A percentile compares a stretch with the other conserved stretches of the same genome.
phyloP scores from a whole-genome alignment of 2,113 vertebrate species.

The Malurus alboscapulatus region DNA sequence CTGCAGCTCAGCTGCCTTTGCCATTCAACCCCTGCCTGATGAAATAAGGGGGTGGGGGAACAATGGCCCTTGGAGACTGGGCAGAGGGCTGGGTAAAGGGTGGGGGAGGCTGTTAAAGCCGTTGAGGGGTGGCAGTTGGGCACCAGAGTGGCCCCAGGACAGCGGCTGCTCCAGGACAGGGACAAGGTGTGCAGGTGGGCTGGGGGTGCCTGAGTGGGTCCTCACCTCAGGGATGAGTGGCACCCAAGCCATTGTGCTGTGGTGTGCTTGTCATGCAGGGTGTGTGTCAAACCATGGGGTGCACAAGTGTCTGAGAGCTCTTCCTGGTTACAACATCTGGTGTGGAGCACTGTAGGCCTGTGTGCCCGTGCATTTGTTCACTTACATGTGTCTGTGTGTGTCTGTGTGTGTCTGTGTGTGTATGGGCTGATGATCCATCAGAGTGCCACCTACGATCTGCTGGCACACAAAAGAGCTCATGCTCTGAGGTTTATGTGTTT shows the following conservation, averaged over 20 bases:
- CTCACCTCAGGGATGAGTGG: neutral
- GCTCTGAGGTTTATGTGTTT: neutral
- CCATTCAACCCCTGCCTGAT: accelerated
- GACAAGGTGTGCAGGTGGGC: accelerated
- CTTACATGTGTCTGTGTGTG: accelerated
- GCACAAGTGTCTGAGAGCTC: accelerated
- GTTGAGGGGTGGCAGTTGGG: neutral
- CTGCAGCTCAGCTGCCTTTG: accelerated
- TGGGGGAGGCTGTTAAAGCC: accelerated
- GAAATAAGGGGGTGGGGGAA: accelerated
- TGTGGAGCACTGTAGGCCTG: accelerated
- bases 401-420: too few relatives aligned
- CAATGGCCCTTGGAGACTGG: accelerated
- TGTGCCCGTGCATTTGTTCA: accelerated
- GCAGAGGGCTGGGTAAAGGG: accelerated
- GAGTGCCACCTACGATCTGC: accelerated
- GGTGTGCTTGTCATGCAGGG: accelerated
- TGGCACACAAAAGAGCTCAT: neutral
- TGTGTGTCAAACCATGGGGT: accelerated
- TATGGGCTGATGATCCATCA: neutral
- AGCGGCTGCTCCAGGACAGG: accelerated
- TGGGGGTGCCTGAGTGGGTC: neutral
- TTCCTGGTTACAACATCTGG: accelerated
- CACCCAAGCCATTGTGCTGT: accelerated
- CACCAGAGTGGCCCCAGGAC: accelerated